Conservation (phyloP, 2,113 vertebrate genomes). For the Clupea harengus region DNA sequence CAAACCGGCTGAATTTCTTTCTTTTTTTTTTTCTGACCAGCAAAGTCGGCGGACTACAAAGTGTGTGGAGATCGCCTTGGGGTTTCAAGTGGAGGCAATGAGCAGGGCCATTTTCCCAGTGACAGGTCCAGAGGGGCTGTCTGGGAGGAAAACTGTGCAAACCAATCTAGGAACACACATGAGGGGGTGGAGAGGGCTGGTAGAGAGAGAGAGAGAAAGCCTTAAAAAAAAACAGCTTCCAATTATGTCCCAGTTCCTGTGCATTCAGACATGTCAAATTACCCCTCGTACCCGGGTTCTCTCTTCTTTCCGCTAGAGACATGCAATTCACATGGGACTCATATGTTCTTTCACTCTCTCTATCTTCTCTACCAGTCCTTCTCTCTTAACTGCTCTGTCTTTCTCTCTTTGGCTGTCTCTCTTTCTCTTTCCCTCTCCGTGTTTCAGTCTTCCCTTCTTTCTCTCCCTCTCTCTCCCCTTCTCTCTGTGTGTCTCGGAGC, state of each 20-base stretch:
- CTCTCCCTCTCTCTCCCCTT: neutral
- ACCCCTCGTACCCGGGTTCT: conserved; percentile 20
- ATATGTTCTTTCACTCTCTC: neutral
- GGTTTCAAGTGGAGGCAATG: conserved; percentile 49
- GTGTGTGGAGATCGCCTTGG: conserved; percentile 28
- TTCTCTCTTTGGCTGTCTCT: neutral
- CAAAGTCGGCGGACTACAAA: conserved; percentile 45
- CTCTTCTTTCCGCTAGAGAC: neutral
- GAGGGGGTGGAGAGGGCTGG: conserved; percentile 37
- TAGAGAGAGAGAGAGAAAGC: conserved; percentile 20
- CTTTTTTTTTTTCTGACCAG: neutral
- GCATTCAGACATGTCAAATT: conserved; percentile 36
- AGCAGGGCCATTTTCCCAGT: conserved; percentile 52
- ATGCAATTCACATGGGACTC: neutral
- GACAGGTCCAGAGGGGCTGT: conserved; percentile 38
- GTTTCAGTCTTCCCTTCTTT: neutral
- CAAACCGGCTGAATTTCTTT: conserved; percentile 37
- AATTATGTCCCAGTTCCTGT: conserved; percentile 45
- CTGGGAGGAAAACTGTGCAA: conserved; percentile 29
- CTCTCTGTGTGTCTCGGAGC: neutral
- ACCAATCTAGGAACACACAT: conserved; percentile 16
- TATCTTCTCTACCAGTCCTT: neutral
- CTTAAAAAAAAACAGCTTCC: conserved; percentile 38
- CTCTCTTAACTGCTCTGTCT: neutral
- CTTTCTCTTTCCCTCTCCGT: neutral